Evolutionary conservation across 2,797 vertebrate genomes (phyloP).

Genomic region (Ctenochaetus hawaiiensis): DNA sequence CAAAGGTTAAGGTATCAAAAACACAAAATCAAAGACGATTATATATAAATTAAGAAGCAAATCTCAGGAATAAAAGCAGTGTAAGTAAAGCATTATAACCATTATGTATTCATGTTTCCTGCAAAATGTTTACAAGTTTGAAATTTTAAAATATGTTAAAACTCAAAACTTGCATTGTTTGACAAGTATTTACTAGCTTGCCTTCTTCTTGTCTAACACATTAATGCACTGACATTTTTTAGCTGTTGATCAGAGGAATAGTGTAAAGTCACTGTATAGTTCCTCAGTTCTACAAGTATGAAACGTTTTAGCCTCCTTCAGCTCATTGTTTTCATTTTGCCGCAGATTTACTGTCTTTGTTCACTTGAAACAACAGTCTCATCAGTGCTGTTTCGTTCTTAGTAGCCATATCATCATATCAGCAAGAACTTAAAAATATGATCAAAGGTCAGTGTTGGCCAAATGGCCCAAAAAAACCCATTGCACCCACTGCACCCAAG

Average conservation of each 20-base stretch:
- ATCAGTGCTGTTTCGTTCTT: no score
- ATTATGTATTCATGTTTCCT: background rate
- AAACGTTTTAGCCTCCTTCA: background rate
- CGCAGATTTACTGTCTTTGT: background rate
- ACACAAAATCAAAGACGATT: background rate
- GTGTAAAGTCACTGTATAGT: background rate
- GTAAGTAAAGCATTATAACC: background rate
- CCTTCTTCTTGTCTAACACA: background rate
- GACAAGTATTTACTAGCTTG: background rate
- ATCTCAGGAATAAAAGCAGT: background rate
- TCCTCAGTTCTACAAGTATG: background rate
- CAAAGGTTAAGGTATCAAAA: no score
- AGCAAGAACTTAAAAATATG: no score
- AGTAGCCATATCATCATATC: background rate
- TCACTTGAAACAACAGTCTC: background rate
- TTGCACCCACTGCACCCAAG: no score
- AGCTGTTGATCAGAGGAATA: background rate
- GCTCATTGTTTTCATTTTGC: background rate
- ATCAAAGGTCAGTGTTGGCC: background rate
- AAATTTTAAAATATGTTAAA: background rate
- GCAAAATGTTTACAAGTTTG: background rate
- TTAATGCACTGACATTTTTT: no score
- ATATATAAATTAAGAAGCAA: background rate
- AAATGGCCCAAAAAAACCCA: no score
- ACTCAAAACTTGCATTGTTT: background rate